Conservation (phyloP, 2,888 invertebrate species). For the Halictus quadricinctus region DNA sequence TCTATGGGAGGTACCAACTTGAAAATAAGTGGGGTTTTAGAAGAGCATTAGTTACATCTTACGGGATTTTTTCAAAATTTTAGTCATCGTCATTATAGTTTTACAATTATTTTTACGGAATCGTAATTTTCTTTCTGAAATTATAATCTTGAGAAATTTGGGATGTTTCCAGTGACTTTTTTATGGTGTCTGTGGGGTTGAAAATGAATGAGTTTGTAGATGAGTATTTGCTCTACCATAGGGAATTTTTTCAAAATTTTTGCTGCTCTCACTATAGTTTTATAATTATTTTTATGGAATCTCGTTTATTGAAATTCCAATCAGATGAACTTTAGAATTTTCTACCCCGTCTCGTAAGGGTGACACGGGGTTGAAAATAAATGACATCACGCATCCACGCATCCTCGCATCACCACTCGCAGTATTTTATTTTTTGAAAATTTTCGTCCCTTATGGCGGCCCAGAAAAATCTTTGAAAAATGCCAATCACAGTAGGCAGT, state of each 20-base stretch:
- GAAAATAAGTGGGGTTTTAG: too few species aligned
- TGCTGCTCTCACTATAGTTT: neutral
- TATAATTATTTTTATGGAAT: neutral
- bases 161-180: neutral
- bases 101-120: neutral
- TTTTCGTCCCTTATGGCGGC: neutral
- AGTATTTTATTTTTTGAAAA: neutral
- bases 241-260: neutral
- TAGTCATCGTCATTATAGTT: neutral
- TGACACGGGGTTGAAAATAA: neutral
- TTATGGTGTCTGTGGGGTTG: neutral
- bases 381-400: neutral
- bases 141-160: neutral
- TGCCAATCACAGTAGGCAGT: constrained; percentile 15
- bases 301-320: neutral
- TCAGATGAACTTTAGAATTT: neutral
- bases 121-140: neutral
- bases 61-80: too few species aligned
- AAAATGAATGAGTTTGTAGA: neutral
- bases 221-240: rapidly evolving
- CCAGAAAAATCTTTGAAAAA: neutral
- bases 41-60: too few species aligned
- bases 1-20: neutral
- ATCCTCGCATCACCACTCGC: neutral
- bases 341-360: neutral